Evolutionary conservation across 2,113 vertebrate genomes (phyloP).

Genomic region (Cygnus buccinator): DNA sequence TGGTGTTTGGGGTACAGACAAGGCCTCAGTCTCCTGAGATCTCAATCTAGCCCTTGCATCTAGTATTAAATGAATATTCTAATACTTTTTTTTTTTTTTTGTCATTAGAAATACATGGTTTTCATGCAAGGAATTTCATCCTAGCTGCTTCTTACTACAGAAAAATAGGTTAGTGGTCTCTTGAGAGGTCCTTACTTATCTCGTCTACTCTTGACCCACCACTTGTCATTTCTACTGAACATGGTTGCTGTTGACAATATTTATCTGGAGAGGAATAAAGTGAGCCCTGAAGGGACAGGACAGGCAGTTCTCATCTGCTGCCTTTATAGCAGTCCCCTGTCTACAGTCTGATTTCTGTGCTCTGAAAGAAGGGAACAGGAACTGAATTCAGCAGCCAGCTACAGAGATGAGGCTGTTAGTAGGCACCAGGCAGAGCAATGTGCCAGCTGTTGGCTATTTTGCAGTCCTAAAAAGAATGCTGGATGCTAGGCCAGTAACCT

Average conservation of each 20-base stretch:
- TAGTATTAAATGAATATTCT: background rate
- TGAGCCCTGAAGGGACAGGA: background rate
- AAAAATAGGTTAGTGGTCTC: conserved; percentile 40
- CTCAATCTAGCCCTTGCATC: background rate
- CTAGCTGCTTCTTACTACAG: background rate
- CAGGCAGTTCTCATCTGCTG: background rate
- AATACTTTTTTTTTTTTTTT: background rate
- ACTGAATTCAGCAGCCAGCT: background rate
- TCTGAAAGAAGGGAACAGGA: background rate
- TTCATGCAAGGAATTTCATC: background rate
- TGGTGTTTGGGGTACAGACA: background rate
- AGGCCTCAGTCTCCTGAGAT: background rate
- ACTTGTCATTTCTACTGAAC: background rate
- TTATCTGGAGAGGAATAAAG: background rate
- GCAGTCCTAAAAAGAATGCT: background rate
- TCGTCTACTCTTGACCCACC: background rate
- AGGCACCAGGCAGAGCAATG: background rate
- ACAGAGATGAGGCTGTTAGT: background rate
- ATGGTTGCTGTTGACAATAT: background rate
- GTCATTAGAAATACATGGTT: background rate
- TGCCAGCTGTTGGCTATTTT: background rate
- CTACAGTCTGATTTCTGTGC: background rate
- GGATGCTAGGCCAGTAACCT: too few relatives aligned
- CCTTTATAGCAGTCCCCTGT: background rate
- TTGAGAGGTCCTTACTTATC: conserved; percentile 26